phyloP scores from a whole-genome alignment of 2,797 vertebrate genomes.

The Clarias platycephalus region DNA sequence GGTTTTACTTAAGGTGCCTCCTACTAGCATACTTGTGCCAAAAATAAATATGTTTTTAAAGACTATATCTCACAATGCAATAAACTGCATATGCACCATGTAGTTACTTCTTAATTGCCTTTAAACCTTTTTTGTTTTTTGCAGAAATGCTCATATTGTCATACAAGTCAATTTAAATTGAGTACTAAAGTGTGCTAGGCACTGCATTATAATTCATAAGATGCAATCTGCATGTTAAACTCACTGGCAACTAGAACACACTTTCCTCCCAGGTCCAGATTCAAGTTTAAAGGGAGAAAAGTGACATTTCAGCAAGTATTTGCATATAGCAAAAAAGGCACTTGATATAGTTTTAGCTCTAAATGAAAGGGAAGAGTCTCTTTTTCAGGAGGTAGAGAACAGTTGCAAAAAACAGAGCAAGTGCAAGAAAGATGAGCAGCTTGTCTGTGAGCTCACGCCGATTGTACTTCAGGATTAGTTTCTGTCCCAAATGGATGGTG shows the following conservation, averaged over 20 bases:
- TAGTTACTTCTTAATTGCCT: not conserved
- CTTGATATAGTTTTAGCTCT: not conserved
- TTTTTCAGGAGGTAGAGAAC: conserved; percentile 97
- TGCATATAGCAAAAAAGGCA: not conserved
- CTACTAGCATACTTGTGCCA: no score
- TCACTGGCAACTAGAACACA: not conserved
- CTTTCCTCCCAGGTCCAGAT: not conserved
- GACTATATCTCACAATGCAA: not conserved
- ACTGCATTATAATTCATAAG: not conserved
- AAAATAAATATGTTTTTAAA: not conserved
- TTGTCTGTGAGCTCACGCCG: conserved; percentile 94
- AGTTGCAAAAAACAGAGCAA: conserved; percentile 91
- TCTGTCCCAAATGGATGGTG: conserved; percentile 91
- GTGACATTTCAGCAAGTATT: not conserved
- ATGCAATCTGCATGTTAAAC: not conserved
- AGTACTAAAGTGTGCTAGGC: not conserved
- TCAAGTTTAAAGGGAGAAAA: not conserved
- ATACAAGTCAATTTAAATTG: not conserved
- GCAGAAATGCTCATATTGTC: not conserved
- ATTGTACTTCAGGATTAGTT: conserved; percentile 97
- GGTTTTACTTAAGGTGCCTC: not conserved
- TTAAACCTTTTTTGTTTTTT: not conserved
- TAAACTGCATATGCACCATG: not conserved
- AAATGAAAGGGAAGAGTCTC: conserved; percentile 91
- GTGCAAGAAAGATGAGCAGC: conserved; percentile 92